A percentile compares a stretch with the other conserved stretches of the same genome.
These are phyloP conservation scores for Ophraella communa DNA, from an alignment of 2,888 invertebrate species.

Conservation along the genomic window DNA sequence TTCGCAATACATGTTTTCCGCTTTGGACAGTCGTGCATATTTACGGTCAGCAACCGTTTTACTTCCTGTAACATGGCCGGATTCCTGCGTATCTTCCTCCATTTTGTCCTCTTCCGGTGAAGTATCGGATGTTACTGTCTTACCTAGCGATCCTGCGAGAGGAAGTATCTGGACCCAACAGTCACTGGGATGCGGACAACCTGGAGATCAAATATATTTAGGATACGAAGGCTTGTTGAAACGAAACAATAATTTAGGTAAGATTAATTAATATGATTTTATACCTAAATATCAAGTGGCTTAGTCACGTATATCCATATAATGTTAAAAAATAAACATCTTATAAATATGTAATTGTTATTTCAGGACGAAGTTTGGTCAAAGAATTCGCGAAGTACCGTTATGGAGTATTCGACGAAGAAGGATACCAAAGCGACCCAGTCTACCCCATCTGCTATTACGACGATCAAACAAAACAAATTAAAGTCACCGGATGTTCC, in stretches of 20 bases:
- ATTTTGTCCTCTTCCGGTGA: conserved; percentile 62
- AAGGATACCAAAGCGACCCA: conserved; percentile 65
- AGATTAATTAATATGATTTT: background rate
- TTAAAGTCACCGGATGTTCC: conserved; percentile 63
- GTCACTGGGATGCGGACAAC: conserved; percentile 66
- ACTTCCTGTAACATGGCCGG: conserved; percentile 67
- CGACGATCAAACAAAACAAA: conserved; percentile 55
- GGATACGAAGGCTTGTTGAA: conserved; percentile 58
- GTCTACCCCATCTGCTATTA: conserved; percentile 66
- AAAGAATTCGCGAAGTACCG: conserved; percentile 72
- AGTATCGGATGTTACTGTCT: conserved; percentile 63
- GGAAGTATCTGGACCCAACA: conserved; percentile 69
- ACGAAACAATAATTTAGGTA: conserved; percentile 55
- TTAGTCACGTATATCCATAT: no score
- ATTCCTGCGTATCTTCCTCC: conserved; percentile 59
- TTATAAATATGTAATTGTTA: no score
- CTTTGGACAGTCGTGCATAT: conserved; percentile 65
- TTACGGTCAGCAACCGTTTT: conserved; percentile 66
- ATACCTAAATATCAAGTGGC: background rate
- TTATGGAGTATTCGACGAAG: conserved; percentile 73
- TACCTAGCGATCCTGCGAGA: conserved; percentile 62
- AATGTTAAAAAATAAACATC: no score
- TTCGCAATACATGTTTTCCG: conserved; percentile 65
- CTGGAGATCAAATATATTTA: conserved; percentile 66
- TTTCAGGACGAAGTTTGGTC: conserved; percentile 60